Evolutionary conservation across 2,888 invertebrate genomes (phyloP).

Genomic region (Mimas tiliae): DNA sequence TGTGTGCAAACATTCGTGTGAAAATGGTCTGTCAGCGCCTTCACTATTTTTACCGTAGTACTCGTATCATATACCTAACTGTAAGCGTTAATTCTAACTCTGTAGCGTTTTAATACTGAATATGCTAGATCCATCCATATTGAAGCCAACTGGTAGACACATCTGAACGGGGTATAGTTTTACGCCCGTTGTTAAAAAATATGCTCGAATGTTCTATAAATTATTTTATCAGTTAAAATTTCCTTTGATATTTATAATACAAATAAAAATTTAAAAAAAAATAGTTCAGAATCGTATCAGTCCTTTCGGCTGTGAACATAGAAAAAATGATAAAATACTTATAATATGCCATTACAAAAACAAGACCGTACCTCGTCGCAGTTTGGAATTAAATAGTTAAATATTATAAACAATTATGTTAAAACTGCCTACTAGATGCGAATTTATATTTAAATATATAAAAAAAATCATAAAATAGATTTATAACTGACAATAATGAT

Average conservation of each 20-base stretch:
- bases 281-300: conserved; percentile 15
- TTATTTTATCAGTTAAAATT: conserved; percentile 29
- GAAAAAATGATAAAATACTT: conserved; percentile 31
- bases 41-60: conserved; percentile 60
- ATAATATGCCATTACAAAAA: conserved; percentile 26
- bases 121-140: conserved; percentile 76
- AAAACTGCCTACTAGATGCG: conserved; percentile 84
- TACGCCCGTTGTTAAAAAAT: conserved; percentile 9
- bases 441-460: conserved; percentile 82
- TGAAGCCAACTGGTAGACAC: conserved; percentile 63
- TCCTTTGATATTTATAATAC: background rate
- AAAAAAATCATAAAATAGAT: conserved; percentile 81
- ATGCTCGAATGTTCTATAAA: conserved; percentile 29
- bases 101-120: conserved; percentile 71
- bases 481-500: conserved; percentile 85
- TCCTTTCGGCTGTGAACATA: conserved; percentile 34
- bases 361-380: conserved; percentile 58
- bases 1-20: conserved; percentile 17
- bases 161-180: conserved; percentile 59
- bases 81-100: conserved; percentile 69
- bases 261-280: too few species aligned
- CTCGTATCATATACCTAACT: conserved; percentile 56
- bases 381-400: conserved; percentile 63
- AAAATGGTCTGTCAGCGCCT: conserved; percentile 43
- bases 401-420: conserved; percentile 77